phyloP scores from a whole-genome alignment of 2,888 invertebrate species.

The Diadegma fenestrale region DNA sequence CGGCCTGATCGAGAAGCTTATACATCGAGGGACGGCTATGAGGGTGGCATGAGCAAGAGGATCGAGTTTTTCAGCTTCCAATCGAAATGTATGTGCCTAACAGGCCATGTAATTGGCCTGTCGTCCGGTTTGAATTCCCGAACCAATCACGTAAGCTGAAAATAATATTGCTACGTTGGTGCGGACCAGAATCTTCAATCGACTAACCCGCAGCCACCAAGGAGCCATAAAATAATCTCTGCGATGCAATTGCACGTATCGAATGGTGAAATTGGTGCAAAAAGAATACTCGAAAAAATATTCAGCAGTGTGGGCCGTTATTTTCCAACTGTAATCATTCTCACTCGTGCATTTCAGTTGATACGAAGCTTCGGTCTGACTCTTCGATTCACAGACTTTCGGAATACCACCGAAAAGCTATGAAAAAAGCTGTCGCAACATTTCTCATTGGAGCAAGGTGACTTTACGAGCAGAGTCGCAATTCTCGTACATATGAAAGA shows the following conservation, averaged over 20 bases:
- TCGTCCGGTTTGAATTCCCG: conserved; percentile 36
- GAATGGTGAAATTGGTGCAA: neutral
- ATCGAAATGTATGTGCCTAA: conserved; percentile 54
- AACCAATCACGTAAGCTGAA: conserved; percentile 29
- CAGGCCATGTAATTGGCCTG: conserved; percentile 66
- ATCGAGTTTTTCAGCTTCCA: conserved; percentile 28
- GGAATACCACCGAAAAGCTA: neutral
- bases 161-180: conserved; percentile 28
- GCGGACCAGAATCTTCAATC: neutral
- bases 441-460: conserved; percentile 30
- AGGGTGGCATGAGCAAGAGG: neutral
- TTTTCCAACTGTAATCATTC: conserved; percentile 3
- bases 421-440: conserved; percentile 40
- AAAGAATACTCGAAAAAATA: neutral
- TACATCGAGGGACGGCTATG: neutral
- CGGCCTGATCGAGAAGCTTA: conserved; percentile 30
- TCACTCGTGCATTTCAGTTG: neutral
- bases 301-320: neutral
- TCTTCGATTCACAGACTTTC: neutral
- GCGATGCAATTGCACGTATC: neutral
- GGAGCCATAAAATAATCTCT: conserved; percentile 10
- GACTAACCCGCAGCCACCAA: neutral
- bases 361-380: neutral
- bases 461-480: conserved; percentile 37
- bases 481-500: conserved; percentile 42